These are phyloP conservation scores for Fregetta grallaria DNA, from an alignment of 2,113 vertebrate species.

Conservation along the genomic window DNA sequence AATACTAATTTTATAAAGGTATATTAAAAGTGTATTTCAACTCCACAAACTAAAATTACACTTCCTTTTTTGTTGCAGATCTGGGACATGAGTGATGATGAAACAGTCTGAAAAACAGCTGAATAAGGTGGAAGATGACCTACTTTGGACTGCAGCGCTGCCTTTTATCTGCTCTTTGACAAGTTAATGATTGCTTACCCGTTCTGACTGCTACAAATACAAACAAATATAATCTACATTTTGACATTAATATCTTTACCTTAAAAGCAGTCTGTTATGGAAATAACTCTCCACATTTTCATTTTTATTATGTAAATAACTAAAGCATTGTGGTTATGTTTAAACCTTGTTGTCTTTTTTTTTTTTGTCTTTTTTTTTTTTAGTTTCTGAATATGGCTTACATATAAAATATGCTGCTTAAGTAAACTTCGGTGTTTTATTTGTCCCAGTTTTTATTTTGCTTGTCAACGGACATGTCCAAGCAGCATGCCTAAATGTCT, in stretches of 20 bases:
- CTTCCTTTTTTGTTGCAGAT: slow-evolving; percentile 79
- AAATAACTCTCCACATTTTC: background rate
- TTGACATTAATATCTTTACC: background rate
- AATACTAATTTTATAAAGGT: background rate
- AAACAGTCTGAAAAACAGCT: slow-evolving; percentile 82
- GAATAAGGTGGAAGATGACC: slow-evolving; percentile 6
- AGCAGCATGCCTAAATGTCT: background rate
- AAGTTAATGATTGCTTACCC: slow-evolving; percentile 32
- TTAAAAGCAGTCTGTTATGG: background rate
- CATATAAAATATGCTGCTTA: background rate
- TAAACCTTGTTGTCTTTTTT: background rate
- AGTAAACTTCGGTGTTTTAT: background rate
- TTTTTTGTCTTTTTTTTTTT: background rate
- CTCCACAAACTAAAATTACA: background rate
- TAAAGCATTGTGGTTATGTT: background rate
- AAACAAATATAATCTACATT: background rate
- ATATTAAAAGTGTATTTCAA: background rate
- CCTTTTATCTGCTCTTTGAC: slow-evolving; percentile 12
- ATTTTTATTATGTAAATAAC: slow-evolving; percentile 31
- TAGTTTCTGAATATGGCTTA: background rate
- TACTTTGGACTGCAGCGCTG: background rate
- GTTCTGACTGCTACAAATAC: background rate
- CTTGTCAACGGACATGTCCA: background rate
- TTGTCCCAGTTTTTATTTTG: background rate
- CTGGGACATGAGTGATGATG: slow-evolving; percentile 99